phyloP scores from a whole-genome alignment of 30 jellyfish, hydroid and myxozoan genomes.

The Hydractinia symbiolongicarpus region DNA sequence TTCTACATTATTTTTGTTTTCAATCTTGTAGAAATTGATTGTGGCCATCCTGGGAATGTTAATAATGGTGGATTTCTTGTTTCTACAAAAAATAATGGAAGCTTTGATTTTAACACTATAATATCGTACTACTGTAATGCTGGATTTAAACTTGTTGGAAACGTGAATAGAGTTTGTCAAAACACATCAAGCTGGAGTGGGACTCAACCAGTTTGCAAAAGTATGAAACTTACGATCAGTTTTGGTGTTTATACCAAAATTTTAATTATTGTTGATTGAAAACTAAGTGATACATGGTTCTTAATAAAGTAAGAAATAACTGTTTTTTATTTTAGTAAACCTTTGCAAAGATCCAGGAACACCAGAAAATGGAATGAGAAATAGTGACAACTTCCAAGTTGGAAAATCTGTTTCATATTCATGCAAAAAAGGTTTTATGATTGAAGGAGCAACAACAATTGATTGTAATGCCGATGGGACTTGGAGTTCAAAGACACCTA shows the following conservation, averaged over 20 bases:
- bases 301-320: no score
- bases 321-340: constrained; percentile 17
- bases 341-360: constrained; percentile 89
- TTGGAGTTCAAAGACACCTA: constrained; percentile 72
- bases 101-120: constrained; percentile 32
- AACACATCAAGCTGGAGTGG: constrained; percentile 66
- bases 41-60: constrained; percentile 58
- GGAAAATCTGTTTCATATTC: constrained; percentile 46
- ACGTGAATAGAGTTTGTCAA: constrained; percentile 48
- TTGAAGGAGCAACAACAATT: constrained; percentile 42
- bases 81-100: background rate
- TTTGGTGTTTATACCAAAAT: background rate
- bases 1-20: no score
- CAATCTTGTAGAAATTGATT: constrained; percentile 14
- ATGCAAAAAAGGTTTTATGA: constrained; percentile 47
- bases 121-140: constrained; percentile 64
- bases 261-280: no score
- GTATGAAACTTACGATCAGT: constrained; percentile 13
- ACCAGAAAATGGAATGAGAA: constrained; percentile 60
- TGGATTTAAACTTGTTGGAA: constrained; percentile 53
- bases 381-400: constrained; percentile 45
- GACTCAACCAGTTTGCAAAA: constrained; percentile 44
- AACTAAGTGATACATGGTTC: no score
- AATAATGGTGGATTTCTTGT: constrained; percentile 45
- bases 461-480: constrained; percentile 64